These are phyloP conservation scores for Pitangus sulphuratus DNA, from an alignment of 2,797 vertebrate genomes.

Conservation along the genomic window DNA sequence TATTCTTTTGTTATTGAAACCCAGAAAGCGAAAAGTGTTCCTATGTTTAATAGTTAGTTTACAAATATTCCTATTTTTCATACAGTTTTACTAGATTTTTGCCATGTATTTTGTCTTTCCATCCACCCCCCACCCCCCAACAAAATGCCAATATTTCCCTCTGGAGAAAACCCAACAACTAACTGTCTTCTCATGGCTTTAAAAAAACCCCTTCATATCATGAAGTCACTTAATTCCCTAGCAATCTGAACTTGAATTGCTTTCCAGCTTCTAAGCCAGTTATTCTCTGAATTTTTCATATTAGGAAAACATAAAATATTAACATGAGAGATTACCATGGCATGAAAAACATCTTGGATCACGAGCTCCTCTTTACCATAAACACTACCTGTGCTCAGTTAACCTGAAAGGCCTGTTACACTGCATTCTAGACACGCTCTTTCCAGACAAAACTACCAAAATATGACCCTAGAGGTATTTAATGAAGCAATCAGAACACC, in stretches of 20 bases:
- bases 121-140: background rate
- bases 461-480: slow-evolving; percentile 58
- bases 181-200: slow-evolving; percentile 4
- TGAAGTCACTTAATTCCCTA: background rate
- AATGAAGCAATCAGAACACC: slow-evolving; percentile 38
- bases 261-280: background rate
- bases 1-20: background rate
- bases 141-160: background rate
- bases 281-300: background rate
- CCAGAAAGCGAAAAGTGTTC: background rate
- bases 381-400: slow-evolving; percentile 13
- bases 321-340: background rate
- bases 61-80: background rate
- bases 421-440: slow-evolving; percentile 59
- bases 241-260: background rate
- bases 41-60: background rate
- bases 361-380: slow-evolving; percentile 9
- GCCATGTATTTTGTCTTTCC: background rate
- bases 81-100: background rate
- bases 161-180: background rate
- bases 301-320: background rate
- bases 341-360: slow-evolving; percentile 60
- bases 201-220: background rate
- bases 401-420: slow-evolving; percentile 54
- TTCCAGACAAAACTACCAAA: slow-evolving; percentile 66